A percentile compares a stretch with the other conserved stretches of the same genome.
These are phyloP conservation scores for Eidolon helvum DNA, from an alignment of 2,113 vertebrate species.

Conservation along the genomic window DNA sequence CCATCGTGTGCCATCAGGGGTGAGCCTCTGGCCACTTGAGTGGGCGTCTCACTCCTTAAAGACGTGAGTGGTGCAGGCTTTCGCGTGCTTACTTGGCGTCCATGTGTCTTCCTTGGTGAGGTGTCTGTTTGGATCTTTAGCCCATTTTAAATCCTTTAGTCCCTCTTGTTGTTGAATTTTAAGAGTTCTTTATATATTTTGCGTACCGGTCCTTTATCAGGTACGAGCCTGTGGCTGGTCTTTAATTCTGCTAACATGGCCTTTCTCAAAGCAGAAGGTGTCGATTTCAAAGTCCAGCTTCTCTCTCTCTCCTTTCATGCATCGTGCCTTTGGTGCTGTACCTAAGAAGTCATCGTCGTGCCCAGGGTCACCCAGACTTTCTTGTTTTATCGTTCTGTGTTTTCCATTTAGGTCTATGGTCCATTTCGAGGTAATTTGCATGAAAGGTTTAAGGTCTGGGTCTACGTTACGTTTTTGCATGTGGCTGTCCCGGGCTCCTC, in stretches of 20 bases:
- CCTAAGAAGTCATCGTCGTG: rapidly evolving
- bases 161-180: background rate
- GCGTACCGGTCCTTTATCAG: background rate
- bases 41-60: too few relatives aligned
- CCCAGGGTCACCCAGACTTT: rapidly evolving
- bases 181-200: background rate
- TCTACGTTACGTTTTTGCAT: rapidly evolving
- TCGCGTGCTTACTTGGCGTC: background rate
- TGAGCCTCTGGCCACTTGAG: too few relatives aligned
- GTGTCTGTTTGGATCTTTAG: background rate
- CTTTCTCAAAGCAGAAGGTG: background rate
- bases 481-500: background rate
- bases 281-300: background rate
- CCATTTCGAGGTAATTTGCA: too few relatives aligned
- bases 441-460: background rate
- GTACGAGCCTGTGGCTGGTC: rapidly evolving
- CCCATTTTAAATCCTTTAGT: background rate
- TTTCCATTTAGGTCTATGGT: background rate
- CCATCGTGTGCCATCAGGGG: too few relatives aligned
- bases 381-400: background rate
- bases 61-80: background rate
- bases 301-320: too few relatives aligned
- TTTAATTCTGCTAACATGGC: background rate
- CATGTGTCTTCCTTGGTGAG: background rate
- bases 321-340: rapidly evolving